These are phyloP conservation scores for Caerostris extrusa DNA, from an alignment of 1,140 invertebrate species.

Conservation along the genomic window DNA sequence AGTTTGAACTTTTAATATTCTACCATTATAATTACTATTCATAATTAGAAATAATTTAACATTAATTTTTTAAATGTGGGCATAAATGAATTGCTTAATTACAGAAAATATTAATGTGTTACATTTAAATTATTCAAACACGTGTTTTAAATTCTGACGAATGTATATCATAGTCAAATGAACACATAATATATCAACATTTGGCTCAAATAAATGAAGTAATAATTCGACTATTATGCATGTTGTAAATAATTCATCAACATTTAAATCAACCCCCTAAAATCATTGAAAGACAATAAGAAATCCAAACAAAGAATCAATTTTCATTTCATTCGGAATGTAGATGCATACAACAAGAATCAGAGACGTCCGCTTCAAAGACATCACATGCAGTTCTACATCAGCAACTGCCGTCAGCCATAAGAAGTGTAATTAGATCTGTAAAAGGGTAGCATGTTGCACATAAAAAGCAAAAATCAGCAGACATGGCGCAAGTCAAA, in stretches of 20 bases:
- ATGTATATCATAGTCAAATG: too few species aligned
- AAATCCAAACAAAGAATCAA: neutral
- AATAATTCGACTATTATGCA: neutral
- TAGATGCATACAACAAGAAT: neutral
- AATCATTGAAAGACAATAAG: neutral
- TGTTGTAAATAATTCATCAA: neutral
- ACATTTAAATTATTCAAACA: too few species aligned
- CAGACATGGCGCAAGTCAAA: neutral
- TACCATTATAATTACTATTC: too few species aligned
- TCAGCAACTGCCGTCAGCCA: neutral
- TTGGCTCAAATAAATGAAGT: too few species aligned
- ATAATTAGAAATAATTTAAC: too few species aligned
- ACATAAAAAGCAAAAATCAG: neutral
- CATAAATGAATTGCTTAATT: too few species aligned
- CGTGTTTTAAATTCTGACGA: too few species aligned
- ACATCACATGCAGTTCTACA: neutral
- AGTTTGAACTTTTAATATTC: too few species aligned
- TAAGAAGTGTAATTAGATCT: slow-evolving; percentile 21
- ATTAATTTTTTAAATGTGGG: too few species aligned
- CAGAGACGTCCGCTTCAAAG: neutral
- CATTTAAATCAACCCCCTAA: neutral
- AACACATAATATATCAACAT: too few species aligned
- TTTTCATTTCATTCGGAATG: neutral
- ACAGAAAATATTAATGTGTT: too few species aligned
- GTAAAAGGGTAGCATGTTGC: neutral